Evolutionary conservation across 2,113 vertebrate species (phyloP).

Genomic region (Aptenodytes patagonicus): DNA sequence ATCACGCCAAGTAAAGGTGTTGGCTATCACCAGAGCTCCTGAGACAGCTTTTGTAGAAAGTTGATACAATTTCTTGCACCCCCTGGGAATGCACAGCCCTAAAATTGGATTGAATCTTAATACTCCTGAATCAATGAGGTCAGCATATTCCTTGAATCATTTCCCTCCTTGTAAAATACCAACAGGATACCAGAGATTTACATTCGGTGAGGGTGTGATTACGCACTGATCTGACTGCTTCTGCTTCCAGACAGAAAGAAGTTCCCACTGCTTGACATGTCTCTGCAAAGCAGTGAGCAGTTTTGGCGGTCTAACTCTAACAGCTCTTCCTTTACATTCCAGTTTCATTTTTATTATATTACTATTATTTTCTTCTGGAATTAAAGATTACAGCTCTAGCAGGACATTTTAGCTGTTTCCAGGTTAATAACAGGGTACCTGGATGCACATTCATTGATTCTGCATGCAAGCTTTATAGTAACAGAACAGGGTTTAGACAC

Average conservation of each 20-base stretch:
- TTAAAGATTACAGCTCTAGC: neutral
- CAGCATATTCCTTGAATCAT: neutral
- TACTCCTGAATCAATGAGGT: neutral
- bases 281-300: neutral
- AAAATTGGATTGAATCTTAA: conserved; percentile 28
- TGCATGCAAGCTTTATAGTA: neutral
- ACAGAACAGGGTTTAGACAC: neutral
- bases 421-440: neutral
- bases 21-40: neutral
- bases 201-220: neutral
- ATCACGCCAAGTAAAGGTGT: neutral
- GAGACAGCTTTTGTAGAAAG: conserved; percentile 21
- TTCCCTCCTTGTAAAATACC: neutral
- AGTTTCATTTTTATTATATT: neutral
- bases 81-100: neutral
- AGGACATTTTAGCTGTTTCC: neutral
- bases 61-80: neutral
- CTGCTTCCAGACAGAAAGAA: neutral
- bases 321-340: neutral
- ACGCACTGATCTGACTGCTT: neutral
- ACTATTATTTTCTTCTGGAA: neutral
- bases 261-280: neutral
- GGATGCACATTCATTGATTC: neutral
- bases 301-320: neutral
- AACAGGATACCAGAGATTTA: neutral